A percentile compares a stretch with the other conserved stretches of the same genome.
These are phyloP conservation scores for Parapristionchus giblindavisi DNA, from an alignment of 2,888 invertebrate genomes.

Conservation along the genomic window DNA sequence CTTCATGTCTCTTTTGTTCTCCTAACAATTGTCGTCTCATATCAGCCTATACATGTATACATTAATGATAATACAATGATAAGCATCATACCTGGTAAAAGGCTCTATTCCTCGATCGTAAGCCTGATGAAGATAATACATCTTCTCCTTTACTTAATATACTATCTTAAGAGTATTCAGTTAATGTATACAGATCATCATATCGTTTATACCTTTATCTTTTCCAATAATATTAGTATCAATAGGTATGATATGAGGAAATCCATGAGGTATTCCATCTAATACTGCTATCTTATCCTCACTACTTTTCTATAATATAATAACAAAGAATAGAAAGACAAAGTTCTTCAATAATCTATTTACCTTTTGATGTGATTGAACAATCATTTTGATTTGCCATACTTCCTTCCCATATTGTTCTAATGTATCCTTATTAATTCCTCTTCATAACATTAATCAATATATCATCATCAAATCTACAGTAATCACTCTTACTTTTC, in stretches of 20 bases:
- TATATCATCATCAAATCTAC: not conserved
- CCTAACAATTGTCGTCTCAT: slow-evolving; percentile 58
- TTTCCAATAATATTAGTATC: slow-evolving; percentile 21
- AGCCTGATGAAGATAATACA: slow-evolving; percentile 42
- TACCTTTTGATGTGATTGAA: slow-evolving; percentile 58
- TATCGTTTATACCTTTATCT: not conserved
- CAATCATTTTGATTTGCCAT: slow-evolving; percentile 50
- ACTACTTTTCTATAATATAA: slow-evolving; percentile 38
- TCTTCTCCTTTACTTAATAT: too few relatives aligned
- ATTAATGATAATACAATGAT: not conserved
- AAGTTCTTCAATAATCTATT: not conserved
- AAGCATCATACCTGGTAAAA: slow-evolving; percentile 40
- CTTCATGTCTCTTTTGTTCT: slow-evolving; percentile 25
- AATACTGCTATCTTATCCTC: slow-evolving; percentile 44
- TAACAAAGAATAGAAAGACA: not conserved
- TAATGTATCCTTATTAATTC: slow-evolving; percentile 46
- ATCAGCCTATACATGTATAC: slow-evolving; percentile 47
- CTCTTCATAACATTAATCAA: not conserved
- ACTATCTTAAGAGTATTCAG: not conserved
- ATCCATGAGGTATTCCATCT: slow-evolving; percentile 42
- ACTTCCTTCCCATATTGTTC: slow-evolving; percentile 57
- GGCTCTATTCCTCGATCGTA: slow-evolving; percentile 47
- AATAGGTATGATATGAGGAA: slow-evolving; percentile 36
- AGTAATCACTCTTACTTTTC: slow-evolving; percentile 15
- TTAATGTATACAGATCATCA: not conserved